Evolutionary conservation across 1,140 invertebrate genomes (phyloP), one percentile per base, ranked within the genome.

Genomic region (Sycophila sp.): DNA sequence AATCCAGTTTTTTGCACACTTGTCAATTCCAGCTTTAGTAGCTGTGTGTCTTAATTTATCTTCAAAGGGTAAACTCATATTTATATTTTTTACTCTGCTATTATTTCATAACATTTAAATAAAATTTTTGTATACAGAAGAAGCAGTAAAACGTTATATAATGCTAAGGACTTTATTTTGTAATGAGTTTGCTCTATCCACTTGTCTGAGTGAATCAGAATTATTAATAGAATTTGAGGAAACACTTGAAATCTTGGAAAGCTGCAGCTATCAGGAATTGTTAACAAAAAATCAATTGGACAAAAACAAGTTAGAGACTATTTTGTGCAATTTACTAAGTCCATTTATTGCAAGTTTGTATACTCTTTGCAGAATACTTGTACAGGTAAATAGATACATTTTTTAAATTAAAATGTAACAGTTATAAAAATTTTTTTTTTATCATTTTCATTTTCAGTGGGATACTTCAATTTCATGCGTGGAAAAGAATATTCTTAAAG

Each of bases 1-100:
- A 94, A 94, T 86, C 91, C 92, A 2, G 85, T 88, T 30, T n/a
- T 83, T 94, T 49, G 90, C 91, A 76, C 92, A 90, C 83, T 72
- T 93, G 13, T 84, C 89, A 13, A 87, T 90, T 67, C 86, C 89
- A 2, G 88, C 91, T 0, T 82, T 92, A 36, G 77, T 91, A n/a
- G 83, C 86, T 26, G 70, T 85, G 42, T 80, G 85, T 58, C 79
- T 89, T 36, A 68, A 82, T 72, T 72, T 67, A 74, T 76, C 60
- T 73, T 74, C 71, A 78, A 80, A 86, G 81, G 84, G 80, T 76
- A 71, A 60, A 19, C n/a, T 68, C 55, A 59, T 55, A 34, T 66
- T 67, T 32, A 63, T 0, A 74, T 28, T 34, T 63, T 30, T 72
- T 64, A 49, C 51, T 55, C 59, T 60, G 28, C 17, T 11, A 40